Conservation (phyloP, 2,797 vertebrate species). For the Sandelia bainsii region DNA sequence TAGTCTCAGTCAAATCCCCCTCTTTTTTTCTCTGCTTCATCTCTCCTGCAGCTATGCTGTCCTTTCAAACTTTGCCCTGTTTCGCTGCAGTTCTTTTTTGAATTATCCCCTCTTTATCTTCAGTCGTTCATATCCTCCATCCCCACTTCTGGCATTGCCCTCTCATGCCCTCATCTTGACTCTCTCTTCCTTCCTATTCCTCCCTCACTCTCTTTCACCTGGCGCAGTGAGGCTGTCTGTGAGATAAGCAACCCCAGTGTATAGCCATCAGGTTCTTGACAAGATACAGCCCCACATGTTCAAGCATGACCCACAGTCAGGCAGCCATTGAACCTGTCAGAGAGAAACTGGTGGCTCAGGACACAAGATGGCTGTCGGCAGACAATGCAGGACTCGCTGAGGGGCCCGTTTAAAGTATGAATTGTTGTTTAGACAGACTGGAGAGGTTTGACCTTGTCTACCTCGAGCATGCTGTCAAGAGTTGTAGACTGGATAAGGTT, state of each 20-base stretch:
- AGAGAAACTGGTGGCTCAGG: conserved; percentile 63
- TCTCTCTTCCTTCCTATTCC: conserved; percentile 15
- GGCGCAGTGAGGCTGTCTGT: conserved; percentile 61
- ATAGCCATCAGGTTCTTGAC: conserved; percentile 76
- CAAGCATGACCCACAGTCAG: conserved; percentile 69
- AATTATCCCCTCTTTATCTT: conserved; percentile 29
- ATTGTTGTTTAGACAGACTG: conserved; percentile 70
- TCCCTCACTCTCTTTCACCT: conserved; percentile 58
- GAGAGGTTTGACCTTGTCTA: conserved; percentile 73
- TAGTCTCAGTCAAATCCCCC: conserved; percentile 33
- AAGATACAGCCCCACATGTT: conserved; percentile 70
- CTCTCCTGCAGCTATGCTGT: conserved; percentile 29
- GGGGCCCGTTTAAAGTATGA: conserved; percentile 68
- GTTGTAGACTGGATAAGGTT: conserved; percentile 65
- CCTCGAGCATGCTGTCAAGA: conserved; percentile 68
- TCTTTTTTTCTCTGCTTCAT: conserved; percentile 28
- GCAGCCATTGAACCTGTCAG: conserved; percentile 75
- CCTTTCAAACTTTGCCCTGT: conserved; percentile 47
- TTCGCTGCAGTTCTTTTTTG: conserved; percentile 34
- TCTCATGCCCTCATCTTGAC: conserved; percentile 33
- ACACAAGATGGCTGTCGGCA: conserved; percentile 67
- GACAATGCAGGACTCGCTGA: conserved; percentile 44
- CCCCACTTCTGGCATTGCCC: conserved; percentile 4
- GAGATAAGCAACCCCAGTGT: conserved; percentile 76
- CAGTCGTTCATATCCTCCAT: conserved; percentile 10